A percentile compares a stretch with the other conserved stretches of the same genome.
These are phyloP conservation scores for Brachyptera risi DNA, from an alignment of 2,888 invertebrate genomes.

Conservation along the genomic window DNA sequence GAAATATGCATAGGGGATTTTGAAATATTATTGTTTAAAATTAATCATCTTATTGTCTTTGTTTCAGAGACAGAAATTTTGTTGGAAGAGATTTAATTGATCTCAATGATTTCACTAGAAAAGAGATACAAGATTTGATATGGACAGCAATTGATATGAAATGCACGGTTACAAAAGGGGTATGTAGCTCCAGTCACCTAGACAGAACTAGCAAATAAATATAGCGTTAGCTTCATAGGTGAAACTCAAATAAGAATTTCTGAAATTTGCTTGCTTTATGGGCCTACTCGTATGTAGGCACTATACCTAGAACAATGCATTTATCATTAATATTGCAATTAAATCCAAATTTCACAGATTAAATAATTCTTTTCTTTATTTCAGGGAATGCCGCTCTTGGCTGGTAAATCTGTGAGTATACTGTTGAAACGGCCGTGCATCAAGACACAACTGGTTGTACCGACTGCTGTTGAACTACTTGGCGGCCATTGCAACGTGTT, in stretches of 20 bases:
- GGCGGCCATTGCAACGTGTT: conserved; percentile 28
- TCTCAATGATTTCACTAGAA: conserved; percentile 29
- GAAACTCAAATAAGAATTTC: no score
- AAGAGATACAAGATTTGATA: conserved; percentile 33
- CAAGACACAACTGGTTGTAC: conserved; percentile 29
- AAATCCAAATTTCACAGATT: background rate
- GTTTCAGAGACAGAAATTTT: background rate
- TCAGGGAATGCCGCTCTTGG: background rate
- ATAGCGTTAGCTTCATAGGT: background rate
- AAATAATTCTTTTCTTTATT: background rate
- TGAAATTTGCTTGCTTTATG: no score
- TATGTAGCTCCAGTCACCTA: background rate
- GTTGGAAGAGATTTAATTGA: conserved; percentile 32
- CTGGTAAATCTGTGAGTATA: conserved; percentile 3
- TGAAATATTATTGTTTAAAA: no score
- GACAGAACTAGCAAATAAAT: background rate
- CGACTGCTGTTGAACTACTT: conserved; percentile 27
- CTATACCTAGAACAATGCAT: no score
- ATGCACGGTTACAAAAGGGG: background rate
- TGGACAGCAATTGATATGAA: conserved; percentile 36
- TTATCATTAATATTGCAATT: no score
- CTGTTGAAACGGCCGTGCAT: conserved; percentile 8
- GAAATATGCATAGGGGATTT: no score
- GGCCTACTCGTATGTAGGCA: no score
- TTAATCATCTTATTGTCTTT: background rate